Evolutionary conservation across 2,888 invertebrate species (phyloP), one percentile per base, ranked within the genome.

Genomic region (Latrodectus elegans): DNA sequence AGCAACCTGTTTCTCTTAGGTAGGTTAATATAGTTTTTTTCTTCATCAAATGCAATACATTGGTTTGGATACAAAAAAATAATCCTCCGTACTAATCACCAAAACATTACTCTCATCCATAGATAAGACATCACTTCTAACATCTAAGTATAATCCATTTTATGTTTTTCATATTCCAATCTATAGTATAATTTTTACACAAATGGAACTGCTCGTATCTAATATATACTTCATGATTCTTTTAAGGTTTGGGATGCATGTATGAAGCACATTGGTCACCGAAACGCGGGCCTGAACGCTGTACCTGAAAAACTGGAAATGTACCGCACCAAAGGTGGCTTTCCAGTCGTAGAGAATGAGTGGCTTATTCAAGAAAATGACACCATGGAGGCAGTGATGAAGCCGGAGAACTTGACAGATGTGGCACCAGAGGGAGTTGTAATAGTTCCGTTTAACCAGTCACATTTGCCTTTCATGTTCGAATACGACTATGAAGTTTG

Each of bases 241-340:
- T 53, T 67, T 22, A 22, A 78, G 78, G 78, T 78, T 12, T 88
- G 84, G 84, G 60, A 82, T 15, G 73, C 51, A 14, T 68, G 72
- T n/a, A 60, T 84, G 55, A 78, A 81, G 14, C 75, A 88, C 60
- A 65, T 79, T 11, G 88, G 78, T 4, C 15, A 55, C 1, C 49
- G 88, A 14, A 89, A 88, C 64, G 64, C 26, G 26, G 65, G 53
- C 10, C 15, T 89, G 1, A 88, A 85, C 73, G 84, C 89, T 0
- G 86, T 82, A 8, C 78, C 73, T 11, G 77, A 52, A 1, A 89
- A 88, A 70, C 2, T 26, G 1, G 73, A 74, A n/a, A 72, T 82
- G 26, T 89, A 89, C 72, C n/a, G 73, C 12, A 75, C 84, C n/a
- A 76, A 52, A 79, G 74, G 65, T 14, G 80, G 86, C 8, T 88